Evolutionary conservation across 2,888 invertebrate genomes (phyloP).

Genomic region (Plagodis dolabraria): DNA sequence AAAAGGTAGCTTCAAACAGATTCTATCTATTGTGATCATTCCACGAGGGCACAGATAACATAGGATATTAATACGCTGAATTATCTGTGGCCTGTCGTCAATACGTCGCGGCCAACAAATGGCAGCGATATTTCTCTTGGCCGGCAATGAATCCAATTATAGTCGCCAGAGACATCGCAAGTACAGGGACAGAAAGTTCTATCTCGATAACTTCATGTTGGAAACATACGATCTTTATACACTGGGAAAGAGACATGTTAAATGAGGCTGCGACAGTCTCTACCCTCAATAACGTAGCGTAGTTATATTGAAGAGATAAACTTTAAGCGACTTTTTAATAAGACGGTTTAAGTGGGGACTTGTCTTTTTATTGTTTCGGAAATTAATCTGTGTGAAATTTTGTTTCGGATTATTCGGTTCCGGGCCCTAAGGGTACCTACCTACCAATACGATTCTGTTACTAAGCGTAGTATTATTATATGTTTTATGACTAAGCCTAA

Average conservation of each 20-base stretch:
- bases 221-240: neutral
- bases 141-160: slow-evolving; percentile 80
- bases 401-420: too few relatives aligned
- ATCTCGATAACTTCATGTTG: neutral
- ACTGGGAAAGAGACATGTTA: slow-evolving; percentile 63
- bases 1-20: slow-evolving; percentile 15
- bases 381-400: neutral
- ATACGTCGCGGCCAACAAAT: slow-evolving; percentile 64
- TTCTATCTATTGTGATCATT: slow-evolving; percentile 23
- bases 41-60: slow-evolving; percentile 15
- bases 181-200: neutral
- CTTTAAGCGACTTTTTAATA: slow-evolving; percentile 29
- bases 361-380: slow-evolving; percentile 13
- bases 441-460: too few relatives aligned
- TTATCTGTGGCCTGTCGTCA: slow-evolving; percentile 44
- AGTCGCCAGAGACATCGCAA: slow-evolving; percentile 48
- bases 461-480: too few relatives aligned
- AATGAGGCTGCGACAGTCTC: slow-evolving; percentile 60
- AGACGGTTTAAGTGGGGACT: slow-evolving; percentile 23
- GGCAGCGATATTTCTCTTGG: slow-evolving; percentile 65
- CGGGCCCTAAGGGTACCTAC: too few relatives aligned
- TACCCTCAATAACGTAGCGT: slow-evolving; percentile 46
- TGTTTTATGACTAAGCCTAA: too few relatives aligned
- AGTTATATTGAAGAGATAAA: slow-evolving; percentile 42
- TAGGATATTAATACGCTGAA: slow-evolving; percentile 24